A percentile compares a stretch with the other conserved stretches of the same genome.
phyloP scores from a whole-genome alignment of 2,797 vertebrate species.

The Pangasius mekongensis region DNA sequence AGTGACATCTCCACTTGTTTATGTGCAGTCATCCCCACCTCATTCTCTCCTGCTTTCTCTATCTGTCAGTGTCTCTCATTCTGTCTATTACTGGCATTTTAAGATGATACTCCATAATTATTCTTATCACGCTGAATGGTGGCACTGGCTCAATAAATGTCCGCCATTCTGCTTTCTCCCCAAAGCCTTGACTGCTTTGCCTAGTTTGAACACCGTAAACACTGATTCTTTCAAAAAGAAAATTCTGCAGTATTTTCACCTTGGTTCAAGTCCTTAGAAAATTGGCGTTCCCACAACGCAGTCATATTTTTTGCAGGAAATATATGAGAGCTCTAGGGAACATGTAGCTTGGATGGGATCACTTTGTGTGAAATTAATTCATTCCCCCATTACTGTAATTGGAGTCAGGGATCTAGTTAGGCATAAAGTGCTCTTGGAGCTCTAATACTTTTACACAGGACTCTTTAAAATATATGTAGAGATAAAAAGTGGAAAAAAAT shows the following conservation, averaged over 20 bases:
- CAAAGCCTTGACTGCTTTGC: slow-evolving; percentile 30
- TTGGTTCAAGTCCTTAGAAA: slow-evolving; percentile 37
- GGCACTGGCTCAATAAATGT: slow-evolving; percentile 45
- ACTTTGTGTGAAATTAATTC: slow-evolving; percentile 55
- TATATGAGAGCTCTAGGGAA: slow-evolving; percentile 36
- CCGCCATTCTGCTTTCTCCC: slow-evolving; percentile 37
- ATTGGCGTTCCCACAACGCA: slow-evolving; percentile 36
- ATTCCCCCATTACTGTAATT: slow-evolving; percentile 49
- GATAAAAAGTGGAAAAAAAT: slow-evolving; percentile 36
- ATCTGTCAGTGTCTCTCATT: background rate
- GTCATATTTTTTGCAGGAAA: slow-evolving; percentile 45
- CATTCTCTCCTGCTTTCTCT: slow-evolving; percentile 5
- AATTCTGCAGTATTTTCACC: slow-evolving; percentile 17
- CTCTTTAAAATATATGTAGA: slow-evolving; percentile 32
- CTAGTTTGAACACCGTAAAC: slow-evolving; percentile 21
- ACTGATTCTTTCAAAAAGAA: background rate
- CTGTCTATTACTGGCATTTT: slow-evolving; percentile 34
- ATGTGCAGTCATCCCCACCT: slow-evolving; percentile 18
- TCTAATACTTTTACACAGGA: slow-evolving; percentile 44
- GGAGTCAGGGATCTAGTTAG: slow-evolving; percentile 41
- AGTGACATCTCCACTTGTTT: slow-evolving; percentile 41
- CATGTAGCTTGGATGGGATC: slow-evolving; percentile 30
- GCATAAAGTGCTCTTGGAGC: slow-evolving; percentile 26
- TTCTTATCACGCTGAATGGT: slow-evolving; percentile 31
- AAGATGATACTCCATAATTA: slow-evolving; percentile 34